phyloP scores from a whole-genome alignment of 2,113 vertebrate genomes.

The Eudyptes chrysolophus region DNA sequence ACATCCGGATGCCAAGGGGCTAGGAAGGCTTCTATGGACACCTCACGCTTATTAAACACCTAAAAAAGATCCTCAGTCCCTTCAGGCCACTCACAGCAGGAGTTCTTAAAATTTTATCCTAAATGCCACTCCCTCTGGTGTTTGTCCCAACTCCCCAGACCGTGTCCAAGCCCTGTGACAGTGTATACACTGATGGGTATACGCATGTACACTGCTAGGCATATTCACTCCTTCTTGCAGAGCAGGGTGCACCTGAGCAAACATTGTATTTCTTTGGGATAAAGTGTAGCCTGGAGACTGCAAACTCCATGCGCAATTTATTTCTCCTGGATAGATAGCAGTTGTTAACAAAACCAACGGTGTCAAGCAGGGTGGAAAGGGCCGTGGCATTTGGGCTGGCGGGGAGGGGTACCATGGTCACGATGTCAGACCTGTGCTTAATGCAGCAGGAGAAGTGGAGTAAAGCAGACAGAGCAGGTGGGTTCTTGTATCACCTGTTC shows the following conservation, averaged over 20 bases:
- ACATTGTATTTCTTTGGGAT: neutral
- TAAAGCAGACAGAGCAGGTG: neutral
- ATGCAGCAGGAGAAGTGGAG: neutral
- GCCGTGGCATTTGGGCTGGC: neutral
- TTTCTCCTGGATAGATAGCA: neutral
- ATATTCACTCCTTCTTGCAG: neutral
- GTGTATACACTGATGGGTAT: too few relatives aligned
- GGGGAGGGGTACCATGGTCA: neutral
- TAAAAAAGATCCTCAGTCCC: neutral
- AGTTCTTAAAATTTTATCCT: neutral
- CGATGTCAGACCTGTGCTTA: neutral
- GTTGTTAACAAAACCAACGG: neutral
- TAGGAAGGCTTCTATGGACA: neutral
- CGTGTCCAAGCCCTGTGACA: neutral
- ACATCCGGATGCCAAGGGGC: neutral
- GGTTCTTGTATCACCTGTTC: rapidly evolving
- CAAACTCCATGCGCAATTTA: neutral
- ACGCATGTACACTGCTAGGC: rapidly evolving
- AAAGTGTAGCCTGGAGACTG: neutral
- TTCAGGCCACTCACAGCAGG: neutral
- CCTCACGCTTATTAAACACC: neutral
- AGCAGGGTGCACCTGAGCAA: neutral
- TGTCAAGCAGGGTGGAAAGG: neutral
- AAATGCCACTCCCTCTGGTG: neutral
- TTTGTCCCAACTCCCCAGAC: neutral